Evolutionary conservation across 2,888 invertebrate genomes (phyloP), one percentile per base, ranked within the genome.

Genomic region (Capitulum mitella): DNA sequence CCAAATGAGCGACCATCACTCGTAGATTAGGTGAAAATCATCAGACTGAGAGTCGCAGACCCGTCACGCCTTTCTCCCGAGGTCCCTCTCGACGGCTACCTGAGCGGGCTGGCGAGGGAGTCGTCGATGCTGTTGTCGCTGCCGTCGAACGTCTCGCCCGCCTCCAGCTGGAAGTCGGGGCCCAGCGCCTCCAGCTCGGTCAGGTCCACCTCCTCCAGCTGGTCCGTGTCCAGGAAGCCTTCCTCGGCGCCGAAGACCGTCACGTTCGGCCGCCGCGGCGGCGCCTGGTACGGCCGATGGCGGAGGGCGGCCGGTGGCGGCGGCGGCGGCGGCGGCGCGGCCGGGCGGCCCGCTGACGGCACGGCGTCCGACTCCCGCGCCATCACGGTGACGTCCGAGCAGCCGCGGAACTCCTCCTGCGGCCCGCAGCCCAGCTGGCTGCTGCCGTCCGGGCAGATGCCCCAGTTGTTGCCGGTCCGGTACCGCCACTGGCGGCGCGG

Each of bases 401-500:
- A 81, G 8, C 79, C 79, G 43, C 81, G 74, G 78, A 80, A 81
- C 79, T 81, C 81, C 58, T 82, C 83, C 79, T 83, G 83, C 8
- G 81, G 81, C 29, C 83, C 83, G 77, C 83, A 83, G 29, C 83
- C 83, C 16, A 82, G 48, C 22, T 74, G 79, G 19, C 81, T 81
- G 5, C 80, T 81, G 29, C 83, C 83, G 77, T 83, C 80, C 46
- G 79, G 80, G 61, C 83, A 83, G 34, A 78, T 76, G 19, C 83
- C 83, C 83, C 83, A 83, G 78, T 81, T 81, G 80, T 83, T 83
- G 10, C 82, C 83, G 19, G 82, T 80, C 77, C 81, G 79, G 80
- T 83, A 83, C 26, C 80, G 80, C 83, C 83, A 83, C 82, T 83
- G 78, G n/a, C n/a, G n/a, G n/a, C n/a, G n/a, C n/a, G n/a, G n/a